A percentile compares a stretch with the other conserved stretches of the same genome.
Conservation (phyloP, 64 coral and sea anemone genomes). For the Cladopsammia gracilis region DNA sequence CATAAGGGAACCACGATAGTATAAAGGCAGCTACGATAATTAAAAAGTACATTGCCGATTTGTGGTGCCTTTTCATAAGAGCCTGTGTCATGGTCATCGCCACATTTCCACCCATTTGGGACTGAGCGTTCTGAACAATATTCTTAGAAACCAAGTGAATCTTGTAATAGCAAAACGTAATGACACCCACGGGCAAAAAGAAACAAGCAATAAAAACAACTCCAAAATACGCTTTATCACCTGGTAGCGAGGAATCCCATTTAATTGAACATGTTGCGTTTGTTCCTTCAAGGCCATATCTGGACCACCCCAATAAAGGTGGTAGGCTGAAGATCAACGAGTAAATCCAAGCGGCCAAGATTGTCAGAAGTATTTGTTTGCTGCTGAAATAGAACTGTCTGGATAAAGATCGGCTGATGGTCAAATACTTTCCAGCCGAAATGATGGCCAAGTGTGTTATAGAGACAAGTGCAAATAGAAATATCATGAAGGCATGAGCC, state of each 20-base stretch:
- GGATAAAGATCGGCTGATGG: conserved; percentile 30
- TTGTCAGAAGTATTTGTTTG: background rate
- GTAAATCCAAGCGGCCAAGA: conserved; percentile 36
- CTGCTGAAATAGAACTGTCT: conserved; percentile 32
- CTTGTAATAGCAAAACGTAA: conserved; percentile 48
- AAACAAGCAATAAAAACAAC: conserved; percentile 51
- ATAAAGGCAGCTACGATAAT: conserved; percentile 42
- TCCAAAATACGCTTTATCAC: conserved; percentile 41
- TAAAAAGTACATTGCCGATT: conserved; percentile 38
- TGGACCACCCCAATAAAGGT: conserved; percentile 49
- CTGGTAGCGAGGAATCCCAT: conserved; percentile 19
- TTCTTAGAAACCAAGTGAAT: conserved; percentile 44
- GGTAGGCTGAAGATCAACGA: conserved; percentile 37
- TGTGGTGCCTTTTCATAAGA: conserved; percentile 22
- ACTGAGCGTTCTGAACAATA: conserved; percentile 5
- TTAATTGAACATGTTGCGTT: conserved; percentile 55
- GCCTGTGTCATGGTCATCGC: conserved; percentile 20
- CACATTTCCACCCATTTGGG: background rate
- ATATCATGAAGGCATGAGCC: conserved; percentile 62
- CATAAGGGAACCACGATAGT: conserved; percentile 52
- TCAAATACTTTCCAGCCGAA: conserved; percentile 62
- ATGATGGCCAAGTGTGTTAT: conserved; percentile 61
- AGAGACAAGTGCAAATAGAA: conserved; percentile 55
- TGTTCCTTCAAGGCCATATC: conserved; percentile 50
- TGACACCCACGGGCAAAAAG: conserved; percentile 50